Conservation (phyloP, 2,888 invertebrate species). For the Euclidia mi region DNA sequence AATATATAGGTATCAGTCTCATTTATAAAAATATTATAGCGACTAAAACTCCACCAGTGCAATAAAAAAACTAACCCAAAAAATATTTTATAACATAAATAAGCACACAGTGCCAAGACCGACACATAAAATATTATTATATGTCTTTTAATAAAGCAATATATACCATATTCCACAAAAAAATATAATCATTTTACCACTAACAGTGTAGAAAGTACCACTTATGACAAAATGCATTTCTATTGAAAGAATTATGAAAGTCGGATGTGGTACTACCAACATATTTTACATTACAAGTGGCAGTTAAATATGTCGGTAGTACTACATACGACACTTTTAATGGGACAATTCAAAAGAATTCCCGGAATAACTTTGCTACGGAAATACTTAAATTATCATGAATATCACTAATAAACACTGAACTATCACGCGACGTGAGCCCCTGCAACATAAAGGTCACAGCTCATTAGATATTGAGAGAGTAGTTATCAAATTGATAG, state of each 20-base stretch:
- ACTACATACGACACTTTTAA: not conserved
- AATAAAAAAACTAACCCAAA: no score
- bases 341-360: not conserved
- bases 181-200: not conserved
- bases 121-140: no score
- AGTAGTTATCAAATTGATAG: no score
- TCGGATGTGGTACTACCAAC: conserved; percentile 11
- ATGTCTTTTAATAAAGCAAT: not conserved
- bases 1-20: not conserved
- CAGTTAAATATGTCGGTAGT: not conserved
- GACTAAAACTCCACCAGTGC: no score
- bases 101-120: no score
- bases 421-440: conserved; percentile 3
- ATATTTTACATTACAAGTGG: not conserved
- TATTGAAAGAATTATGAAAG: conserved; percentile 2
- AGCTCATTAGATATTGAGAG: no score
- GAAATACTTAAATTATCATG: no score
- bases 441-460: no score
- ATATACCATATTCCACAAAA: not conserved
- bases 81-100: no score
- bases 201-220: conserved; percentile 1
- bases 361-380: not conserved
- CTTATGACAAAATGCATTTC: not conserved
- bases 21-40: no score
- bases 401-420: not conserved